A percentile compares a stretch with the other conserved stretches of the same genome.
Evolutionary conservation across 2,113 vertebrate genomes (phyloP).

Genomic region (Nansenia antarctica): DNA sequence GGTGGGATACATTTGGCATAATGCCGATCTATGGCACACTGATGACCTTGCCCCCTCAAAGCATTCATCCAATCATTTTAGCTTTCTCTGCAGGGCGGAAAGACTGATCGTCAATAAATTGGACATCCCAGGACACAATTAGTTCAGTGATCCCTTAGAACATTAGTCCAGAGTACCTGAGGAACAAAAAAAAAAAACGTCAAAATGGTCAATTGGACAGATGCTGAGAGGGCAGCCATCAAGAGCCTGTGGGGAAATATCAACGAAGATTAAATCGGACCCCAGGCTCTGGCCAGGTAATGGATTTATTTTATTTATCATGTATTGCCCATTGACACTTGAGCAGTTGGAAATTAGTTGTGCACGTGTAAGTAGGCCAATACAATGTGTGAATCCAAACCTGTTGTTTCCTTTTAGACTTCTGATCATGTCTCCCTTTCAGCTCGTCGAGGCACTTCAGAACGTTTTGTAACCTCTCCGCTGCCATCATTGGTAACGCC

Average conservation of each 20-base stretch:
- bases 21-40: neutral
- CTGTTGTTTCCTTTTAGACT: constrained; percentile 47
- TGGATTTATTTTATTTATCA: neutral
- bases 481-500: constrained; percentile 63
- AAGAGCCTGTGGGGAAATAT: constrained; percentile 39
- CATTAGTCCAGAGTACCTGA: neutral
- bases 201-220: constrained; percentile 67
- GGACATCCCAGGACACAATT: neutral
- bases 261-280: constrained; percentile 39
- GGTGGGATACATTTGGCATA: constrained; percentile 2
- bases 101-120: constrained; percentile 9
- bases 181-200: neutral
- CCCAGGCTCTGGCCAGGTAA: constrained; percentile 58
- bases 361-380: neutral
- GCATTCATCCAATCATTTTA: constrained; percentile 10
- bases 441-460: constrained; percentile 84
- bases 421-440: constrained; percentile 74
- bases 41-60: constrained; percentile 14
- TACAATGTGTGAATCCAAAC: neutral
- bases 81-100: neutral
- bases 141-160: neutral
- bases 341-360: neutral
- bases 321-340: too few species aligned
- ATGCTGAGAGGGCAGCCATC: constrained; percentile 52
- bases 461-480: constrained; percentile 73